Evolutionary conservation across 2,797 vertebrate species (phyloP).

Genomic region (Crenichthys baileyi): DNA sequence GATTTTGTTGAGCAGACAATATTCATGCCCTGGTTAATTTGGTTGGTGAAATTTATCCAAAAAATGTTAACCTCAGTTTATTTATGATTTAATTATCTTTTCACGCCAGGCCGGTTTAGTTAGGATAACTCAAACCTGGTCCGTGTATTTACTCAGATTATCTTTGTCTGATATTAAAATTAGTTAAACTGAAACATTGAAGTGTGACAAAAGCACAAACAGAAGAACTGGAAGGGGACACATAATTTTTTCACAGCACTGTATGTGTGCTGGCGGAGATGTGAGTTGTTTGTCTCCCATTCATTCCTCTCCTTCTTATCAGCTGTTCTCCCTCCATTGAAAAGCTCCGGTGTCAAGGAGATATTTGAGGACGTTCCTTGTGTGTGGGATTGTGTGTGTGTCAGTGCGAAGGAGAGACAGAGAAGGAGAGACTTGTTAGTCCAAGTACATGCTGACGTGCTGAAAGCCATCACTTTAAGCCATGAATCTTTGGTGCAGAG

Average conservation of each 20-base stretch:
- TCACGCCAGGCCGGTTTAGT: not conserved
- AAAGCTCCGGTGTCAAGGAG: slow-evolving; percentile 57
- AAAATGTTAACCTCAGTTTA: not conserved
- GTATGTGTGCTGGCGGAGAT: slow-evolving; percentile 26
- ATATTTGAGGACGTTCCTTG: slow-evolving; percentile 36
- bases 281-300: slow-evolving; percentile 14
- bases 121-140: not conserved
- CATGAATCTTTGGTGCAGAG: slow-evolving; percentile 53
- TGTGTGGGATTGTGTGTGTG: slow-evolving; percentile 24
- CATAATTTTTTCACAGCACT: not conserved
- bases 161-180: not conserved
- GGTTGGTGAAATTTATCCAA: not conserved
- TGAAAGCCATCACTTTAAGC: too few relatives aligned
- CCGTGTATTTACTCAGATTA: not conserved
- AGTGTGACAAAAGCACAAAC: not conserved
- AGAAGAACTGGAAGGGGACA: not conserved
- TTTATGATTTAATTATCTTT: not conserved
- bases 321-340: slow-evolving; percentile 41
- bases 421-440: slow-evolving; percentile 39
- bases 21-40: too few relatives aligned
- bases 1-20: too few relatives aligned
- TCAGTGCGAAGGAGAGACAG: slow-evolving; percentile 5
- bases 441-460: slow-evolving; percentile 56
- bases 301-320: slow-evolving; percentile 40
- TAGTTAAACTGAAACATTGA: not conserved